Percentiles rank a stretch among this genome's conserved stretches.
phyloP scores from a whole-genome alignment of 2,888 invertebrate genomes.

The Aplocera efformata region DNA sequence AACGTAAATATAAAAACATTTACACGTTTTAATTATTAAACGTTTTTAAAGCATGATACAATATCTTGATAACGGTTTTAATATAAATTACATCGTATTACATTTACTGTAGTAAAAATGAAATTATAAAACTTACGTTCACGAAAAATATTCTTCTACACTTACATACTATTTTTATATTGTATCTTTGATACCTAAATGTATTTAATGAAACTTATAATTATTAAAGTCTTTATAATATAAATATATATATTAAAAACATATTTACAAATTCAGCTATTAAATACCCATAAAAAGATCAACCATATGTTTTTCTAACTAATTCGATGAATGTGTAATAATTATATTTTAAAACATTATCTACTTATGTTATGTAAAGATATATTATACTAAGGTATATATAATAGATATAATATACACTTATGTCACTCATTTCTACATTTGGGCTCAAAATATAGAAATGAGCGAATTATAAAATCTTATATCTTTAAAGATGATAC shows the following conservation, averaged over 20 bases:
- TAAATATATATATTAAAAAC: constrained; percentile 9
- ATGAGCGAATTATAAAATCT: constrained; percentile 31
- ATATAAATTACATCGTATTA: constrained; percentile 6
- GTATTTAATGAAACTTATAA: constrained; percentile 1
- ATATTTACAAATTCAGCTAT: constrained; percentile 14
- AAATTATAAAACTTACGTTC: constrained; percentile 1
- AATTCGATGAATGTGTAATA: no score
- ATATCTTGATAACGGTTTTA: constrained; percentile 11
- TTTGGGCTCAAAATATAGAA: constrained; percentile 55
- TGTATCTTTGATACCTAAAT: constrained; percentile 27
- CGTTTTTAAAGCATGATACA: constrained; percentile 23
- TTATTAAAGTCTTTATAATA: constrained; percentile 21
- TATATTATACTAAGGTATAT: no score
- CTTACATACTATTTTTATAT: background rate
- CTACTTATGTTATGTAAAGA: no score
- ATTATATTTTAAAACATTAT: no score
- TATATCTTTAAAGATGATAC: constrained; percentile 12
- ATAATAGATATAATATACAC: background rate
- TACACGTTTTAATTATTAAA: constrained; percentile 15
- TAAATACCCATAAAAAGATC: constrained; percentile 1
- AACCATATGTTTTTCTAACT: background rate
- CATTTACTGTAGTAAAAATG: constrained; percentile 13
- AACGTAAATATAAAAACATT: constrained; percentile 20
- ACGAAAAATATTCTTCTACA: background rate
- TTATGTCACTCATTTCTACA: constrained; percentile 34